Evolutionary conservation across 1,140 invertebrate genomes (phyloP).

Genomic region (Sycophila sp.): DNA sequence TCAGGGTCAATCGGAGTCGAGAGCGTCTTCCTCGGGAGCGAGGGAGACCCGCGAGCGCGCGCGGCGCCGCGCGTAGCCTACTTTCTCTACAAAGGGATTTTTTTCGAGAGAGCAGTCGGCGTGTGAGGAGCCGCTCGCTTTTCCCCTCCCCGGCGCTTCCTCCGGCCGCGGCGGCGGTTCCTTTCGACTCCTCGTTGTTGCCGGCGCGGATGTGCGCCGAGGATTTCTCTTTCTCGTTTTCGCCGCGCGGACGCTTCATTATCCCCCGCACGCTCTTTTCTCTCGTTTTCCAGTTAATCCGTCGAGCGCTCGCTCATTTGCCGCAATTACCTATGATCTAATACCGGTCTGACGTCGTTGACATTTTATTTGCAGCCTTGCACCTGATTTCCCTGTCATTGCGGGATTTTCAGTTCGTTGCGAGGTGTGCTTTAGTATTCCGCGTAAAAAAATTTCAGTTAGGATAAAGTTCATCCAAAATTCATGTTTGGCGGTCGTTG

Average conservation of each 20-base stretch:
- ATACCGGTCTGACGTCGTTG: neutral
- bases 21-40: slow-evolving; percentile 40
- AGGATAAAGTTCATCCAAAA: too few species aligned
- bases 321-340: too few species aligned
- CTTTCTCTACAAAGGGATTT: slow-evolving; percentile 64
- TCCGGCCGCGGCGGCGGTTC: neutral
- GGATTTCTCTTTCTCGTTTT: slow-evolving; percentile 28
- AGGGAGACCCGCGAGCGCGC: slow-evolving; percentile 29
- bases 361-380: slow-evolving; percentile 11
- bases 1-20: slow-evolving; percentile 26
- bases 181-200: too few species aligned
- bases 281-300: too few species aligned
- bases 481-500: too few species aligned
- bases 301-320: too few species aligned
- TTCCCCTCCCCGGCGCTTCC: slow-evolving; percentile 13
- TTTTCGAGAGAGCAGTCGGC: slow-evolving; percentile 37
- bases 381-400: too few species aligned
- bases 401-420: too few species aligned
- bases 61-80: slow-evolving; percentile 56
- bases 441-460: too few species aligned
- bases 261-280: too few species aligned
- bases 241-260: neutral
- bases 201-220: neutral
- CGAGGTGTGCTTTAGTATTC: too few species aligned
- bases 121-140: slow-evolving; percentile 44